These are phyloP conservation scores for Anthoscopus minutus DNA, from an alignment of 2,113 vertebrate genomes.

Conservation along the genomic window DNA sequence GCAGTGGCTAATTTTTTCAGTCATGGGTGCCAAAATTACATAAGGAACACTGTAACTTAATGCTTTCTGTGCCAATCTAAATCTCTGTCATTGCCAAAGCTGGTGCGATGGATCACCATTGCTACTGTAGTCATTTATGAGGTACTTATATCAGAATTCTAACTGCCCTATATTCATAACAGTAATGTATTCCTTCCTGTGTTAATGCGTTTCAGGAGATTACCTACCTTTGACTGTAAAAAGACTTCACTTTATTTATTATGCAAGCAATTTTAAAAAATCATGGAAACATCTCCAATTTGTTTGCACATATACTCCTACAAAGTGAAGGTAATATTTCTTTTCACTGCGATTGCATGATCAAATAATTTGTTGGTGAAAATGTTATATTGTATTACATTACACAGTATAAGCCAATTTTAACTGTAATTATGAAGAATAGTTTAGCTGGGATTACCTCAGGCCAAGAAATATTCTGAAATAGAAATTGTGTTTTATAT, in stretches of 20 bases:
- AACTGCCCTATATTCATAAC: background rate
- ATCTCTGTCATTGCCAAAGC: background rate
- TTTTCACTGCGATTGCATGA: background rate
- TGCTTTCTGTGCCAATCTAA: background rate
- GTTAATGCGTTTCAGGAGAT: background rate
- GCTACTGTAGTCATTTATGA: background rate
- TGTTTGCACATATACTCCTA: background rate
- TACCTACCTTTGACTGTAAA: background rate
- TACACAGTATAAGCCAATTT: background rate
- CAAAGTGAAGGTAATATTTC: background rate
- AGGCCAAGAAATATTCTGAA: background rate
- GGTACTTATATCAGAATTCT: background rate
- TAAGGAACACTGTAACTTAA: background rate
- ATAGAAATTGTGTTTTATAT: background rate
- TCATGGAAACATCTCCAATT: background rate
- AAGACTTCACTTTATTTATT: background rate
- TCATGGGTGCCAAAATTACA: background rate
- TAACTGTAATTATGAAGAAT: background rate
- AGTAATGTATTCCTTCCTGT: background rate
- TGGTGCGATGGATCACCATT: background rate
- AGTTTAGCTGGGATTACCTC: background rate
- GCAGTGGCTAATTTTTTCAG: background rate
- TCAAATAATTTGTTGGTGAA: background rate
- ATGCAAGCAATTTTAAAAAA: background rate
- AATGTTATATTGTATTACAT: background rate